phyloP scores from a whole-genome alignment of 2,797 vertebrate species.

The Margarornis squamiger region DNA sequence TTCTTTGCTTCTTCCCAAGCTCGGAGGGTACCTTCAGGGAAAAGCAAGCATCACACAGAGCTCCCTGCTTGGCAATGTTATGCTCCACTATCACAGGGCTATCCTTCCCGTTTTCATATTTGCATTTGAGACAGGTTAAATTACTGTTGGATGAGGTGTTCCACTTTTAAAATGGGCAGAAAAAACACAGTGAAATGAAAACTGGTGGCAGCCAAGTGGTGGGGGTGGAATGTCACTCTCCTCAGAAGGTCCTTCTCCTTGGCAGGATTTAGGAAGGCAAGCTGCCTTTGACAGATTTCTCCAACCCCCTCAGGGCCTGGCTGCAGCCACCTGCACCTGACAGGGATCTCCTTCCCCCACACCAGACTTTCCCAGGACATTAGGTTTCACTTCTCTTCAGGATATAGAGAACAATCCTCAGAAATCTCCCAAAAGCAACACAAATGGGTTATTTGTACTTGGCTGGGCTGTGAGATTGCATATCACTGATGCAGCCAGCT shows the following conservation, averaged over 20 bases:
- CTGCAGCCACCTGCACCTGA: neutral
- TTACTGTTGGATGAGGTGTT: neutral
- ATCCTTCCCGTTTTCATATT: neutral
- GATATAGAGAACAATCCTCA: neutral
- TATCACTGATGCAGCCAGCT: neutral
- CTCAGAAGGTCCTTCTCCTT: neutral
- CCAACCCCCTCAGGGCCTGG: neutral
- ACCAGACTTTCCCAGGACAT: neutral
- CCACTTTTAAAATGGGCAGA: neutral
- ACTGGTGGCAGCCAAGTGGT: neutral
- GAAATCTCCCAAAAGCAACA: neutral
- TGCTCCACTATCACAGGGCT: neutral
- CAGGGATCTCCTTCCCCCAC: neutral
- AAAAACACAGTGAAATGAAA: neutral
- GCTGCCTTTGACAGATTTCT: neutral
- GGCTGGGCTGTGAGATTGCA: neutral
- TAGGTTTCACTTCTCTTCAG: neutral
- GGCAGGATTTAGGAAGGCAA: neutral
- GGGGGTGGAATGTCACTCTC: neutral
- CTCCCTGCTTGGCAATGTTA: accelerated
- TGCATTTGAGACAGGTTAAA: neutral
- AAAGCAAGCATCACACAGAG: neutral
- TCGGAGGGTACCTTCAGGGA: neutral
- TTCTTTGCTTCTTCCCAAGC: neutral
- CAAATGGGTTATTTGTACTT: neutral